phyloP scores from a whole-genome alignment of 2,797 vertebrate species.

The Zonotrichia albicollis region DNA sequence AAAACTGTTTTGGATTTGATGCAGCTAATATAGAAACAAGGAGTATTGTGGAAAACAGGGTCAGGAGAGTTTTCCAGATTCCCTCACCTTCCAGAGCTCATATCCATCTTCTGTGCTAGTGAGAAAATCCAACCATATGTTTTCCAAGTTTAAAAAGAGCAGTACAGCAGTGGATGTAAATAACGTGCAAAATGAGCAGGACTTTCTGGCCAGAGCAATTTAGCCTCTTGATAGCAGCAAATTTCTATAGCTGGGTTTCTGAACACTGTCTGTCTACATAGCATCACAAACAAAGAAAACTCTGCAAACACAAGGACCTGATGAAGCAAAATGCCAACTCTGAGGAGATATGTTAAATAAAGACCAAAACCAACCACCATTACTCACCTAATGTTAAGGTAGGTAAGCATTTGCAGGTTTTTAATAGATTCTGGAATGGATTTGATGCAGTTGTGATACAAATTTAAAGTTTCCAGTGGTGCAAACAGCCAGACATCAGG shows the following conservation, averaged over 20 bases:
- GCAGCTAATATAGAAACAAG: background rate
- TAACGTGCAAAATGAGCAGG: background rate
- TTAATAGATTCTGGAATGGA: slow-evolving; percentile 94
- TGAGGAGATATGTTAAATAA: background rate
- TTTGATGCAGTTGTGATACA: slow-evolving; percentile 99
- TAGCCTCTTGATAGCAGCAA: background rate
- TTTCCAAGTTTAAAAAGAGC: background rate
- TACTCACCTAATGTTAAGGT: slow-evolving; percentile 89
- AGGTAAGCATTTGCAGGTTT: slow-evolving; percentile 97
- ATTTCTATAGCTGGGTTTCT: background rate
- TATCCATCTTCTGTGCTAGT: background rate
- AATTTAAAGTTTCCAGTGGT: slow-evolving; percentile 93
- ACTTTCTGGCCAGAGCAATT: background rate
- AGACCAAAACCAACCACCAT: background rate
- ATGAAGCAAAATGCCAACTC: background rate
- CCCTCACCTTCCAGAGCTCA: background rate
- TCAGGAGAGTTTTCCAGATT: background rate
- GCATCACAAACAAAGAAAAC: background rate
- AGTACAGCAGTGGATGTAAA: background rate
- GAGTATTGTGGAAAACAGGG: background rate
- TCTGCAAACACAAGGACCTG: background rate
- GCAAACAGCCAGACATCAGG: slow-evolving; percentile 94
- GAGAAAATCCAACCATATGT: background rate
- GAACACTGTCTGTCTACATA: background rate
- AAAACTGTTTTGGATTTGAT: background rate